These are phyloP conservation scores for Achroia grisella DNA, from an alignment of 1,140 invertebrate species.

Conservation along the genomic window DNA sequence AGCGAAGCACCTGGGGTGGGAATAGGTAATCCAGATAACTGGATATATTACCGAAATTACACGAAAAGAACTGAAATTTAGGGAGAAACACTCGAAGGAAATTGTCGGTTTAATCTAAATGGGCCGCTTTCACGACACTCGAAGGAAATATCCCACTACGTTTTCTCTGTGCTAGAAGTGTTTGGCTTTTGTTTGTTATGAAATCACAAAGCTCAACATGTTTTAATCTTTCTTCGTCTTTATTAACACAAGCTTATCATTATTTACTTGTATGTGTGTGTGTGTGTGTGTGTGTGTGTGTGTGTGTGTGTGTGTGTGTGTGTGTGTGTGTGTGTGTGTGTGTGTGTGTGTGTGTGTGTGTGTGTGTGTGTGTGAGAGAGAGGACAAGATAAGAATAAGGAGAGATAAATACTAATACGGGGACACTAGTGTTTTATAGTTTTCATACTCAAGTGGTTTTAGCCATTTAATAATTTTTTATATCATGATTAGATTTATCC, in stretches of 20 bases:
- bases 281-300: no score
- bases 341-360: no score
- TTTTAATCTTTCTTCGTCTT: slow-evolving; percentile 42
- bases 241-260: slow-evolving; percentile 12
- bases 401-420: no score
- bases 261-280: no score
- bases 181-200: slow-evolving; percentile 30
- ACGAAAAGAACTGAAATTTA: slow-evolving; percentile 47
- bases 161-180: slow-evolving; percentile 24
- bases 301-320: no score
- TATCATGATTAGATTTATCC: no score
- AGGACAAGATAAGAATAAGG: no score
- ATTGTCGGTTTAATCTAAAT: slow-evolving; percentile 35
- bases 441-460: no score
- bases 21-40: slow-evolving; percentile 47
- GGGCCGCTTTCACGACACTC: slow-evolving; percentile 19
- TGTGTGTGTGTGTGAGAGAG: no score
- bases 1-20: slow-evolving; percentile 48
- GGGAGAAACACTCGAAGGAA: slow-evolving; percentile 20
- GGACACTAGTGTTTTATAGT: no score
- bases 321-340: no score
- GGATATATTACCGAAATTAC: slow-evolving; percentile 48
- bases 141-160: slow-evolving; percentile 22
- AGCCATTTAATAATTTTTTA: no score
- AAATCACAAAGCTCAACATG: slow-evolving; percentile 28